Base-by-base conservation (phyloP, 37 sponge, comb jelly and placozoan species). In the Agelas oroides region DNA sequence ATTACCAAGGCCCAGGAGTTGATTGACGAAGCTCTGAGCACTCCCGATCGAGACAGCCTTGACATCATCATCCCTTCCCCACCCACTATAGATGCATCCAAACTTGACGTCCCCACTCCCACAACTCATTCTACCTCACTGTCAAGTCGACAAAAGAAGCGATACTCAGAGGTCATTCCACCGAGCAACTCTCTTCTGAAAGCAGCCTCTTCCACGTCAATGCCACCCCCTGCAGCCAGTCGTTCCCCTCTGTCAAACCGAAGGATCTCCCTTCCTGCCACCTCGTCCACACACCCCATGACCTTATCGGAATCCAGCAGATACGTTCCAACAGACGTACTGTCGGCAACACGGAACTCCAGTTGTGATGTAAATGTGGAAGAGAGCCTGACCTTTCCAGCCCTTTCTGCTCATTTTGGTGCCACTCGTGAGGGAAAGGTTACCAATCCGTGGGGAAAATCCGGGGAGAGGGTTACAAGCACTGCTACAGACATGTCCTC, bases 21-120 rank as follows among this genome's bases (percentile, higher is more conserved):
- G 76, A 95, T 95, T 32, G 88, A 85, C 1, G 92, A 91, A 59
- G 95, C 92, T 36, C 86, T 95, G 46, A 85, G 82, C 72, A 84
- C 81, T 20, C 86, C 92, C 16, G 92, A 89, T 55, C 30, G 68
- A 30, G 70, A 65, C 59, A 59, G 28, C 8, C 31, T 39, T 0
- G 59, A 59, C 55, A 37, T 58, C 35, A 5, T 64, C 54, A 18
- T 34, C 31, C 69, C 69, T 69, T 52, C 80, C 55, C 53, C 73
- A 38, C 41, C 23, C 2, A 14, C 27, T 34, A 54, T 23, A n/a
- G 75, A 84, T 33, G 59, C 67, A 41, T 23, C 24, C 79, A 28
- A 55, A 1, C 19, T 20, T 77, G 37, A 70, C 54, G 15, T 8
- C 33, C 20, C 33, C 67, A 32, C 37, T 24, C 58, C 35, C 77